Conservation (phyloP, 2,888 invertebrate genomes). For the Drosophila anomelani region DNA sequence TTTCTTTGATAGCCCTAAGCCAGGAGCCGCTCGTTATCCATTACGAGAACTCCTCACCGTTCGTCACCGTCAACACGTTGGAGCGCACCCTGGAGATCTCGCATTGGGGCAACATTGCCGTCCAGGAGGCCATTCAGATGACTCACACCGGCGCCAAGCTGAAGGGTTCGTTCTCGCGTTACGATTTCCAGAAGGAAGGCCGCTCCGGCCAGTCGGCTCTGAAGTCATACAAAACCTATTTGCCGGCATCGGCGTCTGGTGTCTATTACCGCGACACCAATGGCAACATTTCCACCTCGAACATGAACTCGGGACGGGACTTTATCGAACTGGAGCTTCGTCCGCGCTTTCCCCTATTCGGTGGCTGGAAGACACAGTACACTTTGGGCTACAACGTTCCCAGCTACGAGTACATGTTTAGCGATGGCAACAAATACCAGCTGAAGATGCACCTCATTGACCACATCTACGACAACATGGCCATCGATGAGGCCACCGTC, state of each 20-base stretch:
- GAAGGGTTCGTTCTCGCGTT: conserved; percentile 97
- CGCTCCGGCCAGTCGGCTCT: conserved; percentile 95
- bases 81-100: conserved; percentile 97
- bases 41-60: conserved; percentile 98
- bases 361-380: conserved; percentile 99
- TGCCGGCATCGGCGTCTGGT: conserved; percentile 95
- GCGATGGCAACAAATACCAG: conserved; percentile 91
- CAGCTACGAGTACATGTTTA: conserved; percentile 97
- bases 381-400: conserved; percentile 98
- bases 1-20: conserved; percentile 83
- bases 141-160: conserved; percentile 96
- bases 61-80: conserved; percentile 95
- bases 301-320: conserved; percentile 94
- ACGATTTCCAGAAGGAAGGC: conserved; percentile 97
- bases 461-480: conserved; percentile 98
- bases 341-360: conserved; percentile 98
- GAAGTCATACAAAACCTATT: conserved; percentile 94
- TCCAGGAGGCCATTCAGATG: conserved; percentile 97
- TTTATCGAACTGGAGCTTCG: conserved; percentile 97
- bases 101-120: conserved; percentile 99
- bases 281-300: conserved; percentile 99
- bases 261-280: conserved; percentile 98
- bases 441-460: conserved; percentile 97
- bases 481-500: conserved; percentile 94
- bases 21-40: conserved; percentile 91